A percentile compares a stretch with the other conserved stretches of the same genome.
Conservation (phyloP, 1,140 invertebrate genomes). For the Telenomus remus region DNA sequence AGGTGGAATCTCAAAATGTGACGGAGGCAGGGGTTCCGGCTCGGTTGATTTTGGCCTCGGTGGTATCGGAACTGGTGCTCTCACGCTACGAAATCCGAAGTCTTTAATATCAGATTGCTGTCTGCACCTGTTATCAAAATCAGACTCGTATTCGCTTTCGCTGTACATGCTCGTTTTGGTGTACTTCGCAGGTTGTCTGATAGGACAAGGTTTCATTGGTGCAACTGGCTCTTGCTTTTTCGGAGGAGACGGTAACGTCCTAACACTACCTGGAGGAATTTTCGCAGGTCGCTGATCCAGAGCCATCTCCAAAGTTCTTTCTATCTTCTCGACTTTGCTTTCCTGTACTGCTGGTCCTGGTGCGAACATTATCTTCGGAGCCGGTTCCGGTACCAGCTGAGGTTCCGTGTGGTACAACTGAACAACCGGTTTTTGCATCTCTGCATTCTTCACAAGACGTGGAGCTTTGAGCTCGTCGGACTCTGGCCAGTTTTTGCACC, state of each 20-base stretch:
- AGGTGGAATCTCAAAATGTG: constrained; percentile 77
- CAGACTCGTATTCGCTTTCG: constrained; percentile 85
- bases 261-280: constrained; percentile 75
- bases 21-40: constrained; percentile 77
- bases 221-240: constrained; percentile 52
- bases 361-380: constrained; percentile 80
- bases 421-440: constrained; percentile 55
- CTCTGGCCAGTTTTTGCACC: constrained; percentile 67
- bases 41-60: constrained; percentile 76
- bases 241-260: constrained; percentile 71
- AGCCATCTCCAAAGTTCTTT: constrained; percentile 77
- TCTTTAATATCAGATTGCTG: constrained; percentile 83
- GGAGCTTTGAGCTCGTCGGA: constrained; percentile 76
- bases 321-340: constrained; percentile 78
- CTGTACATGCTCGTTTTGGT: constrained; percentile 75
- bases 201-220: constrained; percentile 70
- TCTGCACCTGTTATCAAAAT: constrained; percentile 78
- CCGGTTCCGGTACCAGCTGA: constrained; percentile 78
- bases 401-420: constrained; percentile 60
- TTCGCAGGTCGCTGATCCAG: constrained; percentile 75
- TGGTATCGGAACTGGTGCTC: constrained; percentile 72
- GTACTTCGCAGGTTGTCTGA: constrained; percentile 76
- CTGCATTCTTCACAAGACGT: constrained; percentile 72
- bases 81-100: constrained; percentile 76
- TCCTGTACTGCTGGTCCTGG: constrained; percentile 70